These are phyloP conservation scores for Eurypyga helias DNA, from an alignment of 2,113 vertebrate species.

Conservation along the genomic window DNA sequence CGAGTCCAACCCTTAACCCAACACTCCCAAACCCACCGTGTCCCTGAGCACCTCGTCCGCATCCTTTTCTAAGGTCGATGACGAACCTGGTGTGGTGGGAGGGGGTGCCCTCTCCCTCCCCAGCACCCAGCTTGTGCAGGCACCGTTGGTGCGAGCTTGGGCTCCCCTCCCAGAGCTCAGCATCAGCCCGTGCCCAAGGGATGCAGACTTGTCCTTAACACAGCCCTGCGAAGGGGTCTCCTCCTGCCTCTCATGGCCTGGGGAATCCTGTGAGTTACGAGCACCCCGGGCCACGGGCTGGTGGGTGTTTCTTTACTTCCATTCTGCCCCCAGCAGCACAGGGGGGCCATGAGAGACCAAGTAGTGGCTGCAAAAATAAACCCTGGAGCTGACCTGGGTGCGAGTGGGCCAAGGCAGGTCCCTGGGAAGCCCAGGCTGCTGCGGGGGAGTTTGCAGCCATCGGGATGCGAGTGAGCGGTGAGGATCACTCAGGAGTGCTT, in stretches of 20 bases:
- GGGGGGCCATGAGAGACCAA: rapidly evolving
- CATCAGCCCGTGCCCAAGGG: not conserved
- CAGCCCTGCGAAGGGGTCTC: not conserved
- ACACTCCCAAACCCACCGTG: no score
- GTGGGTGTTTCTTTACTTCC: not conserved
- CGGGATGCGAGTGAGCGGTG: not conserved
- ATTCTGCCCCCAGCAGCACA: not conserved
- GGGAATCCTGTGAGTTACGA: not conserved
- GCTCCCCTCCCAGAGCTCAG: not conserved
- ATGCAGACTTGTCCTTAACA: not conserved
- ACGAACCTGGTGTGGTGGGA: rapidly evolving
- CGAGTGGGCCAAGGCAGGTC: rapidly evolving
- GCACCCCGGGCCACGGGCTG: not conserved
- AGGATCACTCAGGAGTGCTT: not conserved
- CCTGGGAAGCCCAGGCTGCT: not conserved
- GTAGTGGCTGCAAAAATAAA: not conserved
- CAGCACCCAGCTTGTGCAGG: not conserved
- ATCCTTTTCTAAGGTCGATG: not conserved
- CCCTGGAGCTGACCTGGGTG: not conserved
- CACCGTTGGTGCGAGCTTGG: not conserved
- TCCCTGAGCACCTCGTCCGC: no score
- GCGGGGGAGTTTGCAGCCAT: not conserved
- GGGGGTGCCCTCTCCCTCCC: not conserved
- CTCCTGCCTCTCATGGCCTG: not conserved
- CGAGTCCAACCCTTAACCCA: no score